phyloP scores from a whole-genome alignment of 2,888 invertebrate species.

The Metalampra italica region DNA sequence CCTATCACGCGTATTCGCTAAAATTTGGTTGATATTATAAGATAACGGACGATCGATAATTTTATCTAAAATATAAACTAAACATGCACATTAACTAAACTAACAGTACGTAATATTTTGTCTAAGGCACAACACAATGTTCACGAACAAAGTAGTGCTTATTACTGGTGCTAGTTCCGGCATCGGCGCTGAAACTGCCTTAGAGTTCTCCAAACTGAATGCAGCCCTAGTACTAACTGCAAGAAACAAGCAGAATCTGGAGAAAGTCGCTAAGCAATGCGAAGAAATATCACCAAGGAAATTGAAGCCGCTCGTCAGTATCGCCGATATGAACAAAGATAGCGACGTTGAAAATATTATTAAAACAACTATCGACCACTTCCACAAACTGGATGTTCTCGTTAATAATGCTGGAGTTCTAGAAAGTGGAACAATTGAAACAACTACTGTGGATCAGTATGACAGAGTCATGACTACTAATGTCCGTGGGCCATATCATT shows the following conservation, averaged over 20 bases:
- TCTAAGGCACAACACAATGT: constrained; percentile 40
- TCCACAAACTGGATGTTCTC: constrained; percentile 84
- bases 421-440: constrained; percentile 88
- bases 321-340: constrained; percentile 84
- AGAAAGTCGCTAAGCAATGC: constrained; percentile 80
- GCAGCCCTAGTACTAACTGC: constrained; percentile 82
- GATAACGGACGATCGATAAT: too few species aligned
- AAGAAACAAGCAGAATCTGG: constrained; percentile 83
- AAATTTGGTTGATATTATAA: neutral
- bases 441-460: constrained; percentile 88
- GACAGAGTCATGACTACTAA: constrained; percentile 93
- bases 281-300: constrained; percentile 47
- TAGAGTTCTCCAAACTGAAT: constrained; percentile 82
- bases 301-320: constrained; percentile 73
- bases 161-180: constrained; percentile 87
- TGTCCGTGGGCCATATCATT: constrained; percentile 85
- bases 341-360: constrained; percentile 82
- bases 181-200: constrained; percentile 84
- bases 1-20: too few species aligned
- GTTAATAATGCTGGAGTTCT: constrained; percentile 93
- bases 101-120: too few species aligned
- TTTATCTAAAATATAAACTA: too few species aligned
- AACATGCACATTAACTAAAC: too few species aligned
- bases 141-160: constrained; percentile 79
- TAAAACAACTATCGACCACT: constrained; percentile 81